Conservation (phyloP, 1,140 invertebrate genomes). For the Prorops nasuta region DNA sequence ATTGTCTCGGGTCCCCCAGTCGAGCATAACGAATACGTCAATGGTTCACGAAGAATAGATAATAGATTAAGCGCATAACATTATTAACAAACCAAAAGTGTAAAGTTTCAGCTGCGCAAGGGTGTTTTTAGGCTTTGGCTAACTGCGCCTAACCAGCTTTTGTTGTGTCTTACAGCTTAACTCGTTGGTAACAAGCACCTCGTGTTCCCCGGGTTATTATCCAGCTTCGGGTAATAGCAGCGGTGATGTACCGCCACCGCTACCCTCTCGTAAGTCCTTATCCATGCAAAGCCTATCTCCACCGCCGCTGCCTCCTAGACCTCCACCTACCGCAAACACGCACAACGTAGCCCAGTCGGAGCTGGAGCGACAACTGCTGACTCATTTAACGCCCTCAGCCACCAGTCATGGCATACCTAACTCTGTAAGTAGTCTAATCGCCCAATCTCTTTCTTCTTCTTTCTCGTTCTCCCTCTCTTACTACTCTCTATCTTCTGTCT, state of each 20-base stretch:
- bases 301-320: slow-evolving; percentile 52
- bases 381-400: slow-evolving; percentile 58
- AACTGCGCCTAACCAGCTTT: slow-evolving; percentile 39
- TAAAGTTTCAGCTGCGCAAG: too few species aligned
- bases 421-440: slow-evolving; percentile 55
- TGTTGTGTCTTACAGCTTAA: slow-evolving; percentile 58
- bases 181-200: slow-evolving; percentile 56
- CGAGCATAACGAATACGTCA: too few species aligned
- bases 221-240: slow-evolving; percentile 43
- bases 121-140: slow-evolving; percentile 26
- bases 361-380: slow-evolving; percentile 57
- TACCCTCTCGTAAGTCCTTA: slow-evolving; percentile 62
- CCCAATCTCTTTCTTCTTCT: slow-evolving; percentile 14
- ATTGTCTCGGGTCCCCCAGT: too few species aligned
- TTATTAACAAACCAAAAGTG: too few species aligned
- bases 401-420: slow-evolving; percentile 54
- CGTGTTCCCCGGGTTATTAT: slow-evolving; percentile 49
- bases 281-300: slow-evolving; percentile 54
- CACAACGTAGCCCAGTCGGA: slow-evolving; percentile 51
- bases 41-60: too few species aligned
- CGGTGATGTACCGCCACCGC: slow-evolving; percentile 59
- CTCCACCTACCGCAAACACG: slow-evolving; percentile 46
- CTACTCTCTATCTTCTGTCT: too few species aligned
- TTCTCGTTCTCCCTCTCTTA: neutral
- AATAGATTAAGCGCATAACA: too few species aligned